Evolutionary conservation across 2,888 invertebrate genomes (phyloP).

Genomic region (Chalcosyrphus nemorum): DNA sequence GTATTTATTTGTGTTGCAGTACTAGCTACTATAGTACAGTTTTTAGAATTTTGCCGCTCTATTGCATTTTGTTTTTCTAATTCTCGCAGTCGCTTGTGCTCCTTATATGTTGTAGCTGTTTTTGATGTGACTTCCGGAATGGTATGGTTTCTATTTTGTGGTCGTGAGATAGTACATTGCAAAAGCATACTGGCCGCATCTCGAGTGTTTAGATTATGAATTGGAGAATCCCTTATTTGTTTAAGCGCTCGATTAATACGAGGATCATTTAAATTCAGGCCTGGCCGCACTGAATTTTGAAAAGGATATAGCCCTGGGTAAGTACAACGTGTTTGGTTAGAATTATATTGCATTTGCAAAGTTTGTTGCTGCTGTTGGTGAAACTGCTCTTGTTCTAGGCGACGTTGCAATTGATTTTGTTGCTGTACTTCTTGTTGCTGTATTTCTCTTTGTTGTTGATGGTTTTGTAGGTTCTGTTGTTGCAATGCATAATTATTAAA

Average conservation of each 20-base stretch:
- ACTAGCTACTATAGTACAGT: not conserved
- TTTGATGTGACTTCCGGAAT: slow-evolving; percentile 29
- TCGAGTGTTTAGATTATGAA: slow-evolving; percentile 39
- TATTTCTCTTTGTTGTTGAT: too few relatives aligned
- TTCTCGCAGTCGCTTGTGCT: slow-evolving; percentile 57
- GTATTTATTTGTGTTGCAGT: not conserved
- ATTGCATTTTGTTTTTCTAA: slow-evolving; percentile 30
- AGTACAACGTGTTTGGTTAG: slow-evolving; percentile 6
- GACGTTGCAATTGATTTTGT: not conserved
- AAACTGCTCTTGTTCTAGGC: not conserved
- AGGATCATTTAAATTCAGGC: slow-evolving; percentile 58
- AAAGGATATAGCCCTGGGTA: not conserved
- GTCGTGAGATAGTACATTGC: not conserved
- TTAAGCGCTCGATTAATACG: slow-evolving; percentile 40
- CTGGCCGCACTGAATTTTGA: slow-evolving; percentile 11
- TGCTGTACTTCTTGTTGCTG: not conserved
- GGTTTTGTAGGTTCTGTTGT: slow-evolving; percentile 2
- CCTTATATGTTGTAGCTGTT: slow-evolving; percentile 58
- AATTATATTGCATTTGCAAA: not conserved
- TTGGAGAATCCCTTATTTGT: slow-evolving; percentile 57
- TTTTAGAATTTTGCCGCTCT: not conserved
- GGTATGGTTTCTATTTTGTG: not conserved
- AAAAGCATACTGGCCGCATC: slow-evolving; percentile 6
- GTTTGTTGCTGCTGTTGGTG: slow-evolving; percentile 24
- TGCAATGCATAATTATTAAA: not conserved